Evolutionary conservation across 2,888 invertebrate species (phyloP).

Genomic region (Troides aeacus): DNA sequence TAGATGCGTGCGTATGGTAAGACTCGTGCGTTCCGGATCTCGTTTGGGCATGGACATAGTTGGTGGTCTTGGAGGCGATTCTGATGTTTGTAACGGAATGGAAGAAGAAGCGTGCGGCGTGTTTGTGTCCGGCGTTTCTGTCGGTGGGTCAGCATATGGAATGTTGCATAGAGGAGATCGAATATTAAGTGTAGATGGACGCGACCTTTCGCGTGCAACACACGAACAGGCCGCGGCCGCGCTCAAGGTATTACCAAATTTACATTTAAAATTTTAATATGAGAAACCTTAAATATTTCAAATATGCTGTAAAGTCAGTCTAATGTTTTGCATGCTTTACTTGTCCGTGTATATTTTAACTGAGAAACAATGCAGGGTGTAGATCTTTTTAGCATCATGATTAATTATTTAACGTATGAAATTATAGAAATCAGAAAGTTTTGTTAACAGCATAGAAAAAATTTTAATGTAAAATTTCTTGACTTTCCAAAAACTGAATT

Average conservation of each 20-base stretch:
- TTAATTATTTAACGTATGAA: neutral
- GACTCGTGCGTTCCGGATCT: slow-evolving; percentile 71
- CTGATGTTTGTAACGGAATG: slow-evolving; percentile 47
- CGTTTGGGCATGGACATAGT: slow-evolving; percentile 77
- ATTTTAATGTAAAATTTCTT: neutral
- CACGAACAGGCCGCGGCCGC: slow-evolving; percentile 89
- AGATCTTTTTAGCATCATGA: neutral
- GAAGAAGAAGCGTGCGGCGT: slow-evolving; percentile 73
- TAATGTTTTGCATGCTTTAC: neutral
- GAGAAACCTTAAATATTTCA: neutral
- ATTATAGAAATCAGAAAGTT: neutral
- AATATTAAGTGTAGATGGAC: slow-evolving; percentile 87
- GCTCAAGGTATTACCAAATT: slow-evolving; percentile 56
- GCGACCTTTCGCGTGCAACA: slow-evolving; percentile 85
- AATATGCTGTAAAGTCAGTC: neutral
- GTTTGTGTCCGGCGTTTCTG: slow-evolving; percentile 72
- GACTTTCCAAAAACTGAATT: neutral
- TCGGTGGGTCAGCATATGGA: slow-evolving; percentile 70
- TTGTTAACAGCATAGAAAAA: neutral
- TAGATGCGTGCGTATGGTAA: slow-evolving; percentile 74
- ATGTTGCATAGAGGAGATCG: slow-evolving; percentile 84
- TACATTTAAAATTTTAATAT: neutral
- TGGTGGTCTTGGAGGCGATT: slow-evolving; percentile 70
- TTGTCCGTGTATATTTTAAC: neutral
- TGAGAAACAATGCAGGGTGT: neutral